Conservation (phyloP, 2,797 vertebrate genomes). For the Semaprochilodus insignis region DNA sequence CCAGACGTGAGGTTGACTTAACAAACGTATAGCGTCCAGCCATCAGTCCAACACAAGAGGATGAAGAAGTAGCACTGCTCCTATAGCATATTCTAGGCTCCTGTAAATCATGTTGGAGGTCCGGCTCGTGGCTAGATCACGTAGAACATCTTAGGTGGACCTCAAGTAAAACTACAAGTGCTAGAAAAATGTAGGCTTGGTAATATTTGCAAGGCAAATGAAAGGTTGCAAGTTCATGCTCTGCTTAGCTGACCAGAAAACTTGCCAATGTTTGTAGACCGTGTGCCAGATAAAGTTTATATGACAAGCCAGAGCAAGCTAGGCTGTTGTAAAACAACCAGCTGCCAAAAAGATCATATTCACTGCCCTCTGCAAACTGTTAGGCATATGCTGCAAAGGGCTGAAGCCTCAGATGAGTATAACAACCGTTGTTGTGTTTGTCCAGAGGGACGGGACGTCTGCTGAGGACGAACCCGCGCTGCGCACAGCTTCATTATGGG, state of each 20-base stretch:
- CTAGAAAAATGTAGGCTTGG: background rate
- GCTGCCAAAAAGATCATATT: constrained; percentile 46
- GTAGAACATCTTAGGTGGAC: no score
- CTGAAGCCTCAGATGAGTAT: constrained; percentile 44
- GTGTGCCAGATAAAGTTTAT: background rate
- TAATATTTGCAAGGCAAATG: constrained; percentile 4
- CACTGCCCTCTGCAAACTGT: constrained; percentile 48
- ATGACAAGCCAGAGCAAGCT: constrained; percentile 10
- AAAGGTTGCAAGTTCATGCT: background rate
- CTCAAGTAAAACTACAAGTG: background rate
- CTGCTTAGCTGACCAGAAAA: constrained; percentile 23
- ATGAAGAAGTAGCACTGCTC: no score
- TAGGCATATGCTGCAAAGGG: constrained; percentile 54
- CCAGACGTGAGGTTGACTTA: no score
- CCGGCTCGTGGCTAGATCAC: no score
- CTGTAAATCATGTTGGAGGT: no score
- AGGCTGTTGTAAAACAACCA: constrained; percentile 34
- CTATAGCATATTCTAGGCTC: no score
- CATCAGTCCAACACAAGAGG: no score
- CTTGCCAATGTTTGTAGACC: constrained; percentile 21
- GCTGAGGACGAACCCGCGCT: constrained; percentile 34
- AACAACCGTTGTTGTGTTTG: constrained; percentile 57
- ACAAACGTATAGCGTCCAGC: no score
- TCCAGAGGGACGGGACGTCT: constrained; percentile 52
- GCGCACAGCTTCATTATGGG: constrained; percentile 55